Evolutionary conservation across 2,888 invertebrate genomes (phyloP).

Genomic region (Cerceris rybyensis): DNA sequence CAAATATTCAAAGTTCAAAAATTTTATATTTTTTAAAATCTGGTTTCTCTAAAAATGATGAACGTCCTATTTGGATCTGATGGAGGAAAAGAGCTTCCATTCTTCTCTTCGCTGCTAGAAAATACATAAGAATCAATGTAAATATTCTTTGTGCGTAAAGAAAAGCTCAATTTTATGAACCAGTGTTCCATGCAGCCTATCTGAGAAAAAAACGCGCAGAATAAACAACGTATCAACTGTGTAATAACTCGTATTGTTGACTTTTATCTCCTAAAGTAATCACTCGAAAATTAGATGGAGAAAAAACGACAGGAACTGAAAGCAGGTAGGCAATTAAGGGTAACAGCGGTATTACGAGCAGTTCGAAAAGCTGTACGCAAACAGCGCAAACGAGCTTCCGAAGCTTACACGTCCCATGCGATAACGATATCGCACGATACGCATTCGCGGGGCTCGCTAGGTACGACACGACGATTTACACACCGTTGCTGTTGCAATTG

Average conservation of each 20-base stretch:
- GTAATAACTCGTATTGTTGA: not conserved
- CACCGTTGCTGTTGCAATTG: slow-evolving; percentile 70
- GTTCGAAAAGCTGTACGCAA: slow-evolving; percentile 53
- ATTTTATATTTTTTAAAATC: no score
- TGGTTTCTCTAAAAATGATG: no score
- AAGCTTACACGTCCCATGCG: slow-evolving; percentile 51
- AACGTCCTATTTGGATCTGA: no score
- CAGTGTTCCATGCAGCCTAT: no score
- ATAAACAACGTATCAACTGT: not conserved
- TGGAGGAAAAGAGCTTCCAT: no score
- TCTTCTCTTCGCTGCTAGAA: no score
- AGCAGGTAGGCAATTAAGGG: slow-evolving; percentile 43
- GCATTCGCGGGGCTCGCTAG: slow-evolving; percentile 38
- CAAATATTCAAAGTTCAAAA: no score
- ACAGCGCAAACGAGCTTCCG: slow-evolving; percentile 48
- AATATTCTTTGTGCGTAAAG: no score
- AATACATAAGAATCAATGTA: no score
- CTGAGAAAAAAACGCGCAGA: no score
- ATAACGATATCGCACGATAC: slow-evolving; percentile 69
- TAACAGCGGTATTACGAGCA: slow-evolving; percentile 45
- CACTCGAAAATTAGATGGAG: not conserved
- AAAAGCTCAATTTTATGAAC: no score
- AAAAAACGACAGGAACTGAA: not conserved
- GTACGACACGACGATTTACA: slow-evolving; percentile 58
- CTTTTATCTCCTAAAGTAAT: not conserved